phyloP scores from a whole-genome alignment of 2,113 vertebrate genomes.

The Psittacula cyanocephala region DNA sequence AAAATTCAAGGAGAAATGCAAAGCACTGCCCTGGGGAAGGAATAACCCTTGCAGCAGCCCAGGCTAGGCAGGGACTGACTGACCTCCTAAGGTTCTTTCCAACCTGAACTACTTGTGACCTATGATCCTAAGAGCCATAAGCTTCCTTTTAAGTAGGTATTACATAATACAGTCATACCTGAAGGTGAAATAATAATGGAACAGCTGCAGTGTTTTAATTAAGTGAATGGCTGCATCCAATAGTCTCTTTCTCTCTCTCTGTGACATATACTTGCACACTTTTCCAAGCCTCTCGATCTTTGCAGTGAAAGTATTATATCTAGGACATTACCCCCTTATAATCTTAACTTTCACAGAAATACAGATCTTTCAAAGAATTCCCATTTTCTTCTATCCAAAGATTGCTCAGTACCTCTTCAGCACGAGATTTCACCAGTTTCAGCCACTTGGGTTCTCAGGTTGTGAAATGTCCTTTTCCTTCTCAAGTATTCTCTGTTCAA shows the following conservation, averaged over 20 bases:
- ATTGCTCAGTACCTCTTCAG: neutral
- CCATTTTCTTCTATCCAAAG: neutral
- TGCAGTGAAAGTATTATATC: neutral
- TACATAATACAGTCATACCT: neutral
- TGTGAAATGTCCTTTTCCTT: neutral
- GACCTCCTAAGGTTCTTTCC: neutral
- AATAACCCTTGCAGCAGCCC: neutral
- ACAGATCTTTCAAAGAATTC: neutral
- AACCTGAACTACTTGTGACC: neutral
- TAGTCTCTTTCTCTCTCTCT: neutral
- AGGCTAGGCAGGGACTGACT: neutral
- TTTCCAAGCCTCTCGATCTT: neutral
- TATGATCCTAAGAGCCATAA: neutral
- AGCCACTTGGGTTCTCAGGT: neutral
- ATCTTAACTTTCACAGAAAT: neutral
- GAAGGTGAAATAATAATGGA: constrained; percentile 14
- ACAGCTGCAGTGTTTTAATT: neutral
- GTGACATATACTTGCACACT: neutral
- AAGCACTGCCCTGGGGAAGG: neutral
- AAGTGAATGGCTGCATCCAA: neutral
- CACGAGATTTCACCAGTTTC: neutral
- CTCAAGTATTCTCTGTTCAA: neutral
- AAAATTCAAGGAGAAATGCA: neutral
- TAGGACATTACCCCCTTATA: neutral
- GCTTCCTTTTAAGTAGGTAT: neutral